Evolutionary conservation across 2,888 invertebrate genomes (phyloP), one percentile per base, ranked within the genome.

Genomic region (Osmoderma eremita): DNA sequence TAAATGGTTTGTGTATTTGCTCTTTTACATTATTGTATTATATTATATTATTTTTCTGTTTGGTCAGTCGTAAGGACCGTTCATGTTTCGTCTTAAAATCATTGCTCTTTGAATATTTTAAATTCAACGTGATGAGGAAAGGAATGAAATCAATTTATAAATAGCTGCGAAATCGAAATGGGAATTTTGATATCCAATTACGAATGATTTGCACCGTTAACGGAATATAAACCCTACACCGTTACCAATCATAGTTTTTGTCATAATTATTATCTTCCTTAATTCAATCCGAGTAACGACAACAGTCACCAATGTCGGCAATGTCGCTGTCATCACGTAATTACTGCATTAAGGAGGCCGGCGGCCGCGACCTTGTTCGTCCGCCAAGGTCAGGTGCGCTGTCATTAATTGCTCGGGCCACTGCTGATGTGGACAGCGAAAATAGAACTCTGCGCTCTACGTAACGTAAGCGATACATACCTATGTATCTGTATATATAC

Each of bases 401-500:
- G 36, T 53, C 53, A 53, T 38, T 53, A 53, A 38, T 53, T 36
- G 38, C 53, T n/a, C n/a, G 53, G 30, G 10, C 30, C 30, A 36
- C 38, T 38, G 53, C 53, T 53, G 38, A 53, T 53, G 53, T 38
- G 38, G 38, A 53, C 53, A 38, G 38, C 38, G 36, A 53, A 53
- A 53, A 53, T 53, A 53, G 38, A 53, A 53, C 38, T 38, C 38
- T 18, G 36, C 17, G 50, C 6, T 30, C 30, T 30, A 10, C 10
- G 6, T 30, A 30, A 30, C 30, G 30, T 4, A 1, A 30, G 6
- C 30, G 30, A 30, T 30, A 30, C 30, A 30, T 10, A 30, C 30
- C 5, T 24, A 30, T 6, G 30, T 30, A 30, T 30, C 3, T 30
- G 30, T 6, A 30, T 5, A n/a, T n/a, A 1, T 2, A 30, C 30